Evolutionary conservation across 2,113 vertebrate genomes (phyloP).

Genomic region (Gobio gobio): DNA sequence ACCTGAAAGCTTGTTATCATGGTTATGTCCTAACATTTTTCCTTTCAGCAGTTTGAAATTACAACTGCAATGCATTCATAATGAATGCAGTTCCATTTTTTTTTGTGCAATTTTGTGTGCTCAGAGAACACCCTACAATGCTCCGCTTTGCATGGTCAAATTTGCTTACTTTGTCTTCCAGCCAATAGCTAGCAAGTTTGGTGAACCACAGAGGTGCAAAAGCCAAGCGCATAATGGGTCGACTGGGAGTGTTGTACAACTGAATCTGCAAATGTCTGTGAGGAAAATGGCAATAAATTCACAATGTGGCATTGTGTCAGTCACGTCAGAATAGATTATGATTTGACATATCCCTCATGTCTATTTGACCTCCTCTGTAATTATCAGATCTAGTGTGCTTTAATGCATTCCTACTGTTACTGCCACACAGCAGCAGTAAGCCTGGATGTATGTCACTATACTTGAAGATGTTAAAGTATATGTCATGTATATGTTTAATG

Average conservation of each 20-base stretch:
- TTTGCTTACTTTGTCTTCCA: constrained; percentile 28
- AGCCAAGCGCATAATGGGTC: neutral
- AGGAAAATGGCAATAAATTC: neutral
- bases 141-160: constrained; percentile 10
- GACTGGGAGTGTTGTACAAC: constrained; percentile 2
- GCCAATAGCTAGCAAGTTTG: neutral
- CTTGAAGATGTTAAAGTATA: neutral
- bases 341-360: constrained; percentile 7
- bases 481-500: too few relatives aligned
- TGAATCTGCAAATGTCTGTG: neutral
- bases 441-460: neutral
- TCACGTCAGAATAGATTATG: constrained; percentile 21
- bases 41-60: constrained; percentile 8
- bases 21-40: neutral
- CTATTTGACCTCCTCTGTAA: constrained; percentile 14
- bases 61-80: neutral
- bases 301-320: constrained; percentile 11
- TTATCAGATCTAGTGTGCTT: constrained; percentile 5
- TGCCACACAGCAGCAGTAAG: neutral
- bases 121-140: constrained; percentile 14
- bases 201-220: constrained; percentile 28
- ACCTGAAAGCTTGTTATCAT: neutral
- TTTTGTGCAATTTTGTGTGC: neutral
- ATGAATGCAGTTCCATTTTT: neutral
- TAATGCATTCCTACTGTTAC: constrained; percentile 5